A percentile compares a stretch with the other conserved stretches of the same genome.
Conservation (phyloP, 2,888 invertebrate genomes). For the Shargacucullia verbasci region DNA sequence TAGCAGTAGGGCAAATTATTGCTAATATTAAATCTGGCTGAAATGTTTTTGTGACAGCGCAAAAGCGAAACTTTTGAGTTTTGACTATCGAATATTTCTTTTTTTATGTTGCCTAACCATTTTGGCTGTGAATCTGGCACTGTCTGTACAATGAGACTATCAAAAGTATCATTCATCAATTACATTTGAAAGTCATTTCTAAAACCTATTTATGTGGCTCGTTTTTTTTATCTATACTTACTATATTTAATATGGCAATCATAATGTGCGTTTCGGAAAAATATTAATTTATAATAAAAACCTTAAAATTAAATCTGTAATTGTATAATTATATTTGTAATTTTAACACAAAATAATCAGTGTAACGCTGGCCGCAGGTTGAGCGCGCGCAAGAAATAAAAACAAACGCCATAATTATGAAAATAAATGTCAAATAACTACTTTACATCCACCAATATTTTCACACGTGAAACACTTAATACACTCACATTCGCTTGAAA, state of each 20-base stretch:
- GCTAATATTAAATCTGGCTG: no score
- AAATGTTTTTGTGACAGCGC: no score
- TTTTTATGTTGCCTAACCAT: no score
- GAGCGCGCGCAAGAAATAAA: background rate
- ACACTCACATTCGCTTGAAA: background rate
- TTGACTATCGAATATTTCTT: no score
- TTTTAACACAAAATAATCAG: slow-evolving; percentile 1
- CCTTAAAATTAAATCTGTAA: slow-evolving; percentile 3
- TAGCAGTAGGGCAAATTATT: no score
- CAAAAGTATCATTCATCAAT: no score
- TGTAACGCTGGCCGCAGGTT: slow-evolving; percentile 2
- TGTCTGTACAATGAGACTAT: no score
- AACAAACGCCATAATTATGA: background rate
- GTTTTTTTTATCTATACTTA: slow-evolving; percentile 8
- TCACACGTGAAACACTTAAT: no score
- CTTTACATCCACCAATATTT: no score
- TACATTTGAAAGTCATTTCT: background rate
- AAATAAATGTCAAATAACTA: no score
- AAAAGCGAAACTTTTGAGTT: no score
- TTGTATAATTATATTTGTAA: background rate
- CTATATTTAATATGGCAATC: slow-evolving; percentile 51
- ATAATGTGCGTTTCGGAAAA: slow-evolving; percentile 41
- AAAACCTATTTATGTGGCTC: background rate
- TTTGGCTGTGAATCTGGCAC: no score
- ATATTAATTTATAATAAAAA: slow-evolving; percentile 1